Percentiles rank a stretch among this genome's conserved stretches.
Evolutionary conservation across 2,113 vertebrate species (phyloP).

Genomic region (Redunca redunca): DNA sequence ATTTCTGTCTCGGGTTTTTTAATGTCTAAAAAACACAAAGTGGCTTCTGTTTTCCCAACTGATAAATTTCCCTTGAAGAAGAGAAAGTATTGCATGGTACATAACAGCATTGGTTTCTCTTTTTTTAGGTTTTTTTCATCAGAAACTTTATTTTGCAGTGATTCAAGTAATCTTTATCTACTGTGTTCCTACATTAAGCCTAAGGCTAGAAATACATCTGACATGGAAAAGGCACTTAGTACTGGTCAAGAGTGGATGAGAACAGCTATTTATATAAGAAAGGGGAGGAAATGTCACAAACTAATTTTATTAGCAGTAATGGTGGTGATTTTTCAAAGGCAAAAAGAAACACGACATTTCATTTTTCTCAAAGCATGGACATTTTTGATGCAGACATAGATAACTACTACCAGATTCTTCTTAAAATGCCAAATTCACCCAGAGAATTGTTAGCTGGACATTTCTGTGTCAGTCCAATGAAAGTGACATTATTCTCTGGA

Average conservation of each 20-base stretch:
- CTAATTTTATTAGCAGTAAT: not conserved
- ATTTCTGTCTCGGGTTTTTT: not conserved
- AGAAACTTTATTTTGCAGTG: not conserved
- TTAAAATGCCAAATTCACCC: not conserved
- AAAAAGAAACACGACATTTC: conserved; percentile 13
- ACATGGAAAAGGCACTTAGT: not conserved
- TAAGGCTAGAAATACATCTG: not conserved
- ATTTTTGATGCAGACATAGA: not conserved
- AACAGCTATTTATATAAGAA: not conserved
- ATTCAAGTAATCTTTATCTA: not conserved
- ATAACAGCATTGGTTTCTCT: not conserved
- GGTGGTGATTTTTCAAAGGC: not conserved
- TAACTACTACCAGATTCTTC: not conserved
- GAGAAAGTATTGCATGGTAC: not conserved
- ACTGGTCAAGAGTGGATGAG: not conserved
- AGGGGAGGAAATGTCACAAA: not conserved
- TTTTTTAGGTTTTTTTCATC: not conserved
- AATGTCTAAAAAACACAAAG: not conserved
- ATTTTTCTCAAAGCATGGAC: not conserved
- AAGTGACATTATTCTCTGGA: not conserved
- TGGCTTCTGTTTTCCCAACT: not conserved
- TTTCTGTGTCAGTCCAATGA: not conserved
- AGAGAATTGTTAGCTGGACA: not conserved
- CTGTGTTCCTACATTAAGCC: not conserved
- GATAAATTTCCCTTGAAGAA: not conserved